Conservation (phyloP, 2,113 vertebrate species). For the Oreochromis tanganicae region DNA sequence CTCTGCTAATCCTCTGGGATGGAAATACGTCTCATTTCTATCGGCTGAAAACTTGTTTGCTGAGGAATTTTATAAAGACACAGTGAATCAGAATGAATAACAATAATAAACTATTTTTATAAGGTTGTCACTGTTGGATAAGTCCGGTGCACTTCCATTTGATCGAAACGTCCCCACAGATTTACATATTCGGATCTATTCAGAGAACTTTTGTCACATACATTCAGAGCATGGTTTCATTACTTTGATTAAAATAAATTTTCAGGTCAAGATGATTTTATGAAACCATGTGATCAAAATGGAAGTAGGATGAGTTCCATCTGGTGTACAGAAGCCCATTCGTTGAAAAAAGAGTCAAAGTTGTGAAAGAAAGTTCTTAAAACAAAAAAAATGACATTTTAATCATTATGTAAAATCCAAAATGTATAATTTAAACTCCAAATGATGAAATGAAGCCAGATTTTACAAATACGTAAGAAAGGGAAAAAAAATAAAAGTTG, state of each 20-base stretch:
- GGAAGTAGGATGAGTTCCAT: neutral
- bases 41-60: neutral
- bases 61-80: neutral
- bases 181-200: neutral
- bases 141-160: neutral
- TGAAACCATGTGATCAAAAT: neutral
- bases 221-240: neutral
- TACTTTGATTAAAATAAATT: neutral
- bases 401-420: neutral
- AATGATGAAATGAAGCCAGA: neutral
- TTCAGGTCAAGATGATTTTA: neutral
- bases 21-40: neutral
- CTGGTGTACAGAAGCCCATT: neutral
- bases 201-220: neutral
- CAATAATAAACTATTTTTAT: neutral
- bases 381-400: neutral
- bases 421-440: neutral
- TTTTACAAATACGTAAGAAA: neutral
- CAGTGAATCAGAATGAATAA: neutral
- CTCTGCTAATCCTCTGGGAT: neutral
- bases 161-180: neutral
- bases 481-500: neutral
- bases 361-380: neutral
- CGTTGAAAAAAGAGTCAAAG: neutral
- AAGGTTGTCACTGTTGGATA: neutral